Base-by-base conservation (phyloP, 2,113 vertebrate species). In the Nematolebias whitei region DNA sequence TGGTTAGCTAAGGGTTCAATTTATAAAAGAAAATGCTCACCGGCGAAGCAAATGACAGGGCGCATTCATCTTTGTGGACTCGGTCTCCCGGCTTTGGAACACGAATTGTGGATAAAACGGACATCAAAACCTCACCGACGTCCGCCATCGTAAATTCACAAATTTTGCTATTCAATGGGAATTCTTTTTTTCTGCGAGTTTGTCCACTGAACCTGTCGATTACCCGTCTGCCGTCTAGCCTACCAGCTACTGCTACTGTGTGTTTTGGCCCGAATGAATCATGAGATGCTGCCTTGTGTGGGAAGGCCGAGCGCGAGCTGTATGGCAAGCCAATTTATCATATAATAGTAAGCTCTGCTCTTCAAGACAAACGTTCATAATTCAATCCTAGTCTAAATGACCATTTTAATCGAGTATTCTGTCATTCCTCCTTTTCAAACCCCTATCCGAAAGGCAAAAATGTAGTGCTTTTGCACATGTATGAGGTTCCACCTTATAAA, bases 1-100 rank as follows among this genome's bases (percentile, higher is more conserved):
- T 22, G 32, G 11, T 53, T 26, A 35, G 24, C 13, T 24, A 49
- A 24, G 8, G 62, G 39, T 72, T 32, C 48, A 5, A 53, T 63
- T 61, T 26, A 24, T 10, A 40, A 64, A 59, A 53, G 22, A 60
- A 87, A 68, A 63, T 19, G 78, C 93, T 95, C 93, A 98, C 97
- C 95, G 96, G 96, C 14, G 94, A 95, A 76, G 96, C 89, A 90
- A 98, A 99, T 78, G 97, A 98, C 87, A 98, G 96, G 88, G 95
- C 97, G 91, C 97, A 99, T 89, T 99, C 97, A 87, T 99, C 97
- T 93, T 98, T 99, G 91, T 99, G 96, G 85, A 99, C 97, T 62
- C 96, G 93, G 92, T 99, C 97, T 64, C 96, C 97, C 74, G 96
- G 93, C 87, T 96, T 95, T 49, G 97, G 97, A 44, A 98, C 94